Base-by-base conservation (phyloP, 2,797 vertebrate species). In the Lophotriccus pileatus region DNA sequence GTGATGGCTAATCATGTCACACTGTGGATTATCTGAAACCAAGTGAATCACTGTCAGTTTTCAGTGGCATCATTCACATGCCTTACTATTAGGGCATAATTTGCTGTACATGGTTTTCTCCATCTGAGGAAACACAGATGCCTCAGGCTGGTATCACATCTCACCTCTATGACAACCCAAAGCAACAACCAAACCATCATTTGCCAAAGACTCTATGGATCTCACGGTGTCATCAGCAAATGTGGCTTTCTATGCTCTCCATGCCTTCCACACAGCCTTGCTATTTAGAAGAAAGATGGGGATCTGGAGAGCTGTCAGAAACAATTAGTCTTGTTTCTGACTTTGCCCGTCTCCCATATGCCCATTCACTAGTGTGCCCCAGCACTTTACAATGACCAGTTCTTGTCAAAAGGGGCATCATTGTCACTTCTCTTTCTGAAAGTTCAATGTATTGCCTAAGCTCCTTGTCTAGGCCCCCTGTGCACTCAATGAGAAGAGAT, bases 311-410 rank as follows among this genome's bases (percentile, higher is more conserved):
- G n/a, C 58, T 56, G 43, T 39, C 50, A 52, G 16, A 44, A 67
- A 84, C 81, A 44, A 73, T 9, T 27, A 59, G 22, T 14, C 53
- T 39, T 28, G 70, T 37, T 68, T 66, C 70, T 7, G 5, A 12
- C 37, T 92, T 84, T 53, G 21, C 30, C 32, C 14, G 56, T 53
- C 58, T 77, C 73, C 49, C 30, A 52, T 52, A 58, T 25, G 6
- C 12, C 15, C 72, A 46, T 0, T 7, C 0, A 2, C 8, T 9
- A 69, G 20, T 2, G 5, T 44, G 17, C 10, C 25, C 32, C 39
- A 62, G 39, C 25, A 47, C 21, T 27, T 70, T 24, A 36, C 30
- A 55, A 59, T 46, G 23, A 59, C 10, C 28, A 21, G 16, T 32
- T 73, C 73, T 69, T 68, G 34, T 46, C 55, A 78, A 68, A 92